Base-by-base conservation (phyloP, 2,113 vertebrate genomes). In the Lophochroa leadbeateri region DNA sequence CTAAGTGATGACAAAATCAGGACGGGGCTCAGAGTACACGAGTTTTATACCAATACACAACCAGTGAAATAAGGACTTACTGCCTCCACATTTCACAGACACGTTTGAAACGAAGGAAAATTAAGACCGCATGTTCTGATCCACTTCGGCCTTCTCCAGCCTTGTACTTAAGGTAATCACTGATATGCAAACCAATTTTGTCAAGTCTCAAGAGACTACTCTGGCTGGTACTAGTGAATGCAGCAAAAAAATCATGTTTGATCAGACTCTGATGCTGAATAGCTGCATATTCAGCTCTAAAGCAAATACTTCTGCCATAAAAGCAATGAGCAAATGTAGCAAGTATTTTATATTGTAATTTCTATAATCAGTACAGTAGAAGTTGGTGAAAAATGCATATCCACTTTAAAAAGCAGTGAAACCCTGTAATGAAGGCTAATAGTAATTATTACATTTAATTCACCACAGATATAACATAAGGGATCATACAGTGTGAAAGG, bases 11-110 rank as follows among this genome's bases (percentile, higher is more conserved):
- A 47, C 43, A 46, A 78, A 89, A 60, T 9, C 39, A 89, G 91
- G 37, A 71, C 0, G 0, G 19, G 41, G 16, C 39, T 11, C 29
- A 47, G 53, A 3, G 8, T 55, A 82, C 17, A 20, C 0, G 2
- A 50, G 35, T 33, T 89, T 78, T 63, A 76, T 33, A 86, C 13
- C 41, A 68, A 87, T 13, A 80, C 4, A 35, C 15, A 71, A 18
- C 29, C 47, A 60, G 57, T 46, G 71, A 86, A 90, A 83, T 61
- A 69, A 76, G 17, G 15, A 78, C 65, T 67, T 86, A 15, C 35
- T 91, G 65, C 60, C 60, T 74, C 37, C 15, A 21, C 33, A 33
- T n/a, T 74, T 77, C 53, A 70, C 3, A 55, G 53, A n/a, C 19
- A 52, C 37, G n/a, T 63, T 57, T 74, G 72, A 58, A 70, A 89